Conservation (phyloP, 2,888 invertebrate species). For the Stictocephala bisonia region DNA sequence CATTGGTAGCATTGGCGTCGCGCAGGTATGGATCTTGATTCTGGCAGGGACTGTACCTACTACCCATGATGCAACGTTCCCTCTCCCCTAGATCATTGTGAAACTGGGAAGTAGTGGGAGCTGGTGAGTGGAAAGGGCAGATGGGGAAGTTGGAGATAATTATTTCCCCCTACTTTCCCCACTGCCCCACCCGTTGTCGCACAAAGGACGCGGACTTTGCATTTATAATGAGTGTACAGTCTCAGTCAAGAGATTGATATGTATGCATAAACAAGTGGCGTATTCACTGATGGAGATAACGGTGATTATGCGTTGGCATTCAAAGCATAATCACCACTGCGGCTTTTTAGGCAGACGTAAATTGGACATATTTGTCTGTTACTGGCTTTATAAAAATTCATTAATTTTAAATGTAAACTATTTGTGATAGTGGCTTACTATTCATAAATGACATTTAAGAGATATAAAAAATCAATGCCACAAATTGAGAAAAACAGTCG, state of each 20-base stretch:
- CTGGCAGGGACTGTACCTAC: slow-evolving; percentile 41
- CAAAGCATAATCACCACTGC: too few relatives aligned
- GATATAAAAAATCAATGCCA: too few relatives aligned
- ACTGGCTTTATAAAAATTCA: too few relatives aligned
- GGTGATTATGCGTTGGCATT: too few relatives aligned
- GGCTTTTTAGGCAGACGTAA: too few relatives aligned
- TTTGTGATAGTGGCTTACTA: too few relatives aligned
- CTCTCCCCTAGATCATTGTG: slow-evolving; percentile 43
- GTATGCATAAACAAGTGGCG: too few relatives aligned
- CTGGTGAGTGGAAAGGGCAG: slow-evolving; percentile 9
- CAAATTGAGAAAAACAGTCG: too few relatives aligned
- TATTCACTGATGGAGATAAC: too few relatives aligned
- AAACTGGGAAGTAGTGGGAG: slow-evolving; percentile 34
- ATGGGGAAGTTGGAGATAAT: slow-evolving; percentile 35
- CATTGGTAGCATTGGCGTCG: not conserved
- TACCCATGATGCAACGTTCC: slow-evolving; percentile 44
- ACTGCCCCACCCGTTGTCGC: slow-evolving; percentile 1
- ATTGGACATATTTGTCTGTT: too few relatives aligned
- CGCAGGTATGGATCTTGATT: slow-evolving; percentile 31
- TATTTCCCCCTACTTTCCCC: slow-evolving; percentile 24
- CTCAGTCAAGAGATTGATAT: not conserved
- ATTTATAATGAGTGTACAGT: slow-evolving; percentile 42
- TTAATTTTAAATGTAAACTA: too few relatives aligned
- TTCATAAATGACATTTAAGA: too few relatives aligned
- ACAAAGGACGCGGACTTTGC: slow-evolving; percentile 32